These are phyloP conservation scores for Poecilia latipinna DNA, from an alignment of 2,113 vertebrate genomes.

Conservation along the genomic window DNA sequence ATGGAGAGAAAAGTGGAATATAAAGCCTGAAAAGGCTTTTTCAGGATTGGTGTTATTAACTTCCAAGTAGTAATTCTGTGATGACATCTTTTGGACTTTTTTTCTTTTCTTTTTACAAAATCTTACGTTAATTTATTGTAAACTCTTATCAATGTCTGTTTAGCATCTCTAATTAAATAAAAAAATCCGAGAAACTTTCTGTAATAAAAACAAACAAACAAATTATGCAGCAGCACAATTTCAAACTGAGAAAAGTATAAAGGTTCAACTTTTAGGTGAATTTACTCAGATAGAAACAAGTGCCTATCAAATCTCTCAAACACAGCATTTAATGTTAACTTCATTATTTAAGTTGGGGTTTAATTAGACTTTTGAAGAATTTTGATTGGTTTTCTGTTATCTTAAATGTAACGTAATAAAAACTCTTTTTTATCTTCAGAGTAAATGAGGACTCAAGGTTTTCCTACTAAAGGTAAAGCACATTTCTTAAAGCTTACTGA, in stretches of 20 bases:
- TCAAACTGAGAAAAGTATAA: no score
- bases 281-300: no score
- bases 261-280: no score
- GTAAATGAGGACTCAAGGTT: no score
- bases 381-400: no score
- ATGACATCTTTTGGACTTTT: not conserved
- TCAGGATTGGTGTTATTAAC: not conserved
- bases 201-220: no score
- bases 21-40: not conserved
- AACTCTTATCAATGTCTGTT: not conserved
- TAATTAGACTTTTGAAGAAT: not conserved
- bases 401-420: no score
- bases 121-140: not conserved
- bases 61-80: not conserved
- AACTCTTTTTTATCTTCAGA: no score
- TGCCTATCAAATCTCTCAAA: no score
- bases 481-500: not conserved
- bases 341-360: not conserved
- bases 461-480: no score
- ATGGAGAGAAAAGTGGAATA: conserved; percentile 8
- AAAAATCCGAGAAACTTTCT: no score
- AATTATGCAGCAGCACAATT: no score
- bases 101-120: not conserved
- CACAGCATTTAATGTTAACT: not conserved
- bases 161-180: not conserved